Evolutionary conservation across 2,888 invertebrate species (phyloP), one percentile per base, ranked within the genome.

Genomic region (Athripsodes cinereus): DNA sequence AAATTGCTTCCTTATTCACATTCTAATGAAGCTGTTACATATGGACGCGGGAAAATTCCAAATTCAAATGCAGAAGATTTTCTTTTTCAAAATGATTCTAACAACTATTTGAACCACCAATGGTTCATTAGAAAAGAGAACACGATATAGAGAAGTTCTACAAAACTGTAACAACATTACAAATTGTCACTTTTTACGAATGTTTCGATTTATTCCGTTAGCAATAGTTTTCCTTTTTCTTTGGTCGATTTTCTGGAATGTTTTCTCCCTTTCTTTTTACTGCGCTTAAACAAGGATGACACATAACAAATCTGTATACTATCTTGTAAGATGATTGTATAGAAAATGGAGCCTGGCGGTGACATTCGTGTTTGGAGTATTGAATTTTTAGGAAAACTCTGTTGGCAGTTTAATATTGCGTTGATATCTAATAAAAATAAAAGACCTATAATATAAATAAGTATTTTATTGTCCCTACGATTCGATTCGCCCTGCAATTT

Each of bases 301-400:
- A 44, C 5, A 44, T 44, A 44, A 44, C 44, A 18, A 44, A 16
- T 44, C 18, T 44, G 16, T 16, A 16, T 13, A 13, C 5, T 18
- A 5, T 44, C 44, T 44, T 11, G 19, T 20, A 21, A 18, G 11
- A 20, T 47, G 19, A 5, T 18, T 18, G 3, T 11, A 26, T 50
- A n/a, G 50, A 13, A 50, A n/a, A 22, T 50, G 50, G 53, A 19
- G 53, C 53, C 53, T 22, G 53, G 53, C 18, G 18, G 46, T 46
- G 53, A 46, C 46, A 40, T 44, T 35, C 53, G 53, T 53, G 53
- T 18, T 1, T n/a, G 13, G 16, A 22, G 5, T 44, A 50, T 50
- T 26, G 50, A 50, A 50, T 50, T 50, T 50, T 20, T 48, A 18
- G 48, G 18, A 18, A 48, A 48, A 48, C 13, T 11, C 6, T 18